These are phyloP conservation scores for Macrotus californicus DNA, from an alignment of 2,113 vertebrate genomes.

Conservation along the genomic window DNA sequence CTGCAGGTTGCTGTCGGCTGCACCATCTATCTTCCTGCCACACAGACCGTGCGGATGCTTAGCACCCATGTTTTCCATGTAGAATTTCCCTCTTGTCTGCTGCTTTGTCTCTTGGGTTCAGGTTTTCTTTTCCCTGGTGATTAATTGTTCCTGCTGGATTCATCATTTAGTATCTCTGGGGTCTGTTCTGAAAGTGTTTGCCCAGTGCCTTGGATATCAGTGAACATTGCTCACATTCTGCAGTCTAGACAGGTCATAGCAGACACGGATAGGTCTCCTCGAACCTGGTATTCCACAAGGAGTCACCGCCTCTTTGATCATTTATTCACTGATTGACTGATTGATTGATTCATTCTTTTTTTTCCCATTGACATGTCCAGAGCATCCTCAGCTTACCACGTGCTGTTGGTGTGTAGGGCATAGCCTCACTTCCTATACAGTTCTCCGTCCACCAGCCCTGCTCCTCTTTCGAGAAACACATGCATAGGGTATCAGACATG, in stretches of 20 bases:
- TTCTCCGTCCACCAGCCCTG: not conserved
- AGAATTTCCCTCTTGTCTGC: conserved; percentile 22
- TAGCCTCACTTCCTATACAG: too few relatives aligned
- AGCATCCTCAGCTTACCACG: too few relatives aligned
- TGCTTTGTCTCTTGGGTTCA: conserved; percentile 2
- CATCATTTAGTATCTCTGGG: not conserved
- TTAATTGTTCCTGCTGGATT: conserved; percentile 12
- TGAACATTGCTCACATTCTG: not conserved
- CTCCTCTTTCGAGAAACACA: not conserved
- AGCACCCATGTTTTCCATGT: conserved; percentile 1
- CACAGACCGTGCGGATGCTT: not conserved
- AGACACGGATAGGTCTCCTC: not conserved
- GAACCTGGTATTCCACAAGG: not conserved
- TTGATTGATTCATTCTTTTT: not conserved
- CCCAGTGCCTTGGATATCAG: not conserved
- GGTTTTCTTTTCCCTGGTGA: conserved; percentile 22
- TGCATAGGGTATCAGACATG: rapidly evolving
- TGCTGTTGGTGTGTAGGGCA: rapidly evolving
- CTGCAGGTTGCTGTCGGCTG: not conserved
- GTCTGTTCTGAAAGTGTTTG: not conserved
- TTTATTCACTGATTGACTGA: not conserved
- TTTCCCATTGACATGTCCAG: not conserved
- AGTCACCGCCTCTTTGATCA: too few relatives aligned
- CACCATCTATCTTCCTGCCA: conserved; percentile 32
- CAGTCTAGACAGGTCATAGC: not conserved